Base-by-base conservation (phyloP, 2,113 vertebrate species). In the Octodon degus region DNA sequence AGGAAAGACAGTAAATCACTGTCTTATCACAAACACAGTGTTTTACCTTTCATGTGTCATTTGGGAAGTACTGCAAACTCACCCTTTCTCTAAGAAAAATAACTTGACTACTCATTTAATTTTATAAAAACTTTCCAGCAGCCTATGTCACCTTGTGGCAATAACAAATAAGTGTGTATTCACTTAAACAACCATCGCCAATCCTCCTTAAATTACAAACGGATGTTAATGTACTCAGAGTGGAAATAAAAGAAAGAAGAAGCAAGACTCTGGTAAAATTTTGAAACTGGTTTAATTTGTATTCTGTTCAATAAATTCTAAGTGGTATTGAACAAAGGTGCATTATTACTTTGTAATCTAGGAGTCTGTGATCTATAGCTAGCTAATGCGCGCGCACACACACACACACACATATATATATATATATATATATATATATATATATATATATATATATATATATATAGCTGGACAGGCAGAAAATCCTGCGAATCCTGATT, bases 51-150 rank as follows among this genome's bases (percentile, higher is more conserved):
- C 20, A 10, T 20, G 37, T 60, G 40, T 34, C 79, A 17, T 87
- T 95, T 87, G 14, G 43, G 63, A 91, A 95, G 85, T 90, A 37
- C 74, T 67, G 58, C 95, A 95, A 94, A 81, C 58, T 4, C 82
- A 91, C 74, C 20, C 14, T 93, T 37, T 84, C 68, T 86, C n/a
- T 32, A 86, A 91, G 53, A 87, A 94, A 90, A 85, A 40, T 25
- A 82, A 77, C 24, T 93, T 89, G 16, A 93, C 24, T 86, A 65
- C 20, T 79, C 25, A 95, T 88, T 7, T 65, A 32, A 74, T 63
- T 93, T 95, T 67, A 60, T 58, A 82, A 93, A 92, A 92, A 34
- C 19, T 58, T 37, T 82, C 20, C 34, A 63, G 25, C 17, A 86
- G 68, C 32, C 24, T 70, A 53, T 83, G 20, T 50, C 63, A 86